Percentiles rank a stretch among this genome's conserved stretches.
These are phyloP conservation scores for Aeoliscus strigatus DNA, from an alignment of 2,797 vertebrate genomes.

Conservation along the genomic window DNA sequence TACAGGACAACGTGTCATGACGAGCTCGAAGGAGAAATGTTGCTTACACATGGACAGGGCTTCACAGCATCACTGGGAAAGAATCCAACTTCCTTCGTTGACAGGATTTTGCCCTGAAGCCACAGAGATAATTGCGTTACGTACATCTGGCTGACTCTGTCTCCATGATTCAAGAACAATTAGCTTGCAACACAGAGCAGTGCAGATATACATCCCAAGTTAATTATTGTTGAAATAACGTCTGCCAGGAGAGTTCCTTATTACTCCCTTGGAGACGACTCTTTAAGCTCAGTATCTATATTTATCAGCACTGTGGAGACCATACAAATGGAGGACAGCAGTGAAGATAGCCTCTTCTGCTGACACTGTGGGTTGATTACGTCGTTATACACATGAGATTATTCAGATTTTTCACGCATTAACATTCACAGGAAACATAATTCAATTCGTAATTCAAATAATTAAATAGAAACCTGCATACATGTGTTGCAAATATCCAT, in stretches of 20 bases:
- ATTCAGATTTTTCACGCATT: too few relatives aligned
- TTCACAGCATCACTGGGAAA: constrained; percentile 94
- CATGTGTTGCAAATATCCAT: too few relatives aligned
- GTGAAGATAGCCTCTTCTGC: constrained; percentile 1
- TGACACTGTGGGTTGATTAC: background rate
- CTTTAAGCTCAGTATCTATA: constrained; percentile 24
- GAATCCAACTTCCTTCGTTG: constrained; percentile 90
- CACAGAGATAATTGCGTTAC: constrained; percentile 65
- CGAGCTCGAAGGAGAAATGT: too few relatives aligned
- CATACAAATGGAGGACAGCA: constrained; percentile 4
- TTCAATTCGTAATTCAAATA: too few relatives aligned
- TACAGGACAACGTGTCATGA: too few relatives aligned
- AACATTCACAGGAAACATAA: too few relatives aligned
- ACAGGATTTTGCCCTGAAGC: constrained; percentile 88
- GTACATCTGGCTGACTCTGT: constrained; percentile 47
- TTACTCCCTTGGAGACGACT: constrained; percentile 38
- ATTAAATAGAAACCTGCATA: too few relatives aligned
- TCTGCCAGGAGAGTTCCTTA: constrained; percentile 44
- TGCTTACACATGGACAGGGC: constrained; percentile 93
- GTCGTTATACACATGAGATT: background rate
- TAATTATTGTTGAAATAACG: constrained; percentile 54
- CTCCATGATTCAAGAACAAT: constrained; percentile 69
- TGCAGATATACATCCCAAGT: constrained; percentile 52
- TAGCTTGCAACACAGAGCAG: constrained; percentile 49
- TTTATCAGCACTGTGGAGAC: constrained; percentile 39